These are phyloP conservation scores for Aphidius colemani DNA, from an alignment of 2,888 invertebrate genomes.

Conservation along the genomic window DNA sequence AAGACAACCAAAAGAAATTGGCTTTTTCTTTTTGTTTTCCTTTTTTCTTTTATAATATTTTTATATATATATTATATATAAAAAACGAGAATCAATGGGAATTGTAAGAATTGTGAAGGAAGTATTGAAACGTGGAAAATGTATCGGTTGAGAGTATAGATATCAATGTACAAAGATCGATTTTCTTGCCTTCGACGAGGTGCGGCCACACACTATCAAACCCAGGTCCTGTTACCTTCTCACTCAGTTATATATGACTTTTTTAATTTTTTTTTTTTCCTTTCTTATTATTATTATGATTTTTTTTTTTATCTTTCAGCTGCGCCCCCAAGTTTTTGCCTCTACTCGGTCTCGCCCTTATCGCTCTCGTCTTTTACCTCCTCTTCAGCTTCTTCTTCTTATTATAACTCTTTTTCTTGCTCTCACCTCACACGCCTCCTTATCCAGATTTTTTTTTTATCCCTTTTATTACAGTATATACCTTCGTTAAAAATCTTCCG, in stretches of 20 bases:
- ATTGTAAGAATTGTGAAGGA: slow-evolving; percentile 10
- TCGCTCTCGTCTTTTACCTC: slow-evolving; percentile 27
- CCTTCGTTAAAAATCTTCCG: background rate
- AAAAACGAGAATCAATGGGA: slow-evolving; percentile 1
- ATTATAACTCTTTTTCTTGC: slow-evolving; percentile 32
- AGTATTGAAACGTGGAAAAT: slow-evolving; percentile 21
- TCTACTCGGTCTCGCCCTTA: slow-evolving; percentile 37
- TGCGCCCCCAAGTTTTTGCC: slow-evolving; percentile 28
- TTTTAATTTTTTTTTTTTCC: slow-evolving; percentile 6
- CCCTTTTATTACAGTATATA: no score
- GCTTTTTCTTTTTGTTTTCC: background rate
- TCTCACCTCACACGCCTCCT: slow-evolving; percentile 20
- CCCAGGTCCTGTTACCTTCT: slow-evolving; percentile 25
- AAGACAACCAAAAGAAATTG: slow-evolving; percentile 5
- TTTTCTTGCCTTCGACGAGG: slow-evolving; percentile 29
- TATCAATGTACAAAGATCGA: slow-evolving; percentile 30
- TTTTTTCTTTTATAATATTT: background rate
- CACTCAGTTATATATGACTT: slow-evolving; percentile 8
- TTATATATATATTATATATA: background rate
- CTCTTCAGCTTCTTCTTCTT: slow-evolving; percentile 25
- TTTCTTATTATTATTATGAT: background rate
- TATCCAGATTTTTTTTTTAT: slow-evolving; percentile 11
- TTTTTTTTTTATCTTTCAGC: slow-evolving; percentile 18
- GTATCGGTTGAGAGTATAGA: slow-evolving; percentile 28
- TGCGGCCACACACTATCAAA: slow-evolving; percentile 28